Conservation (phyloP, 2,113 vertebrate species). For the Elaphurus davidianus region DNA sequence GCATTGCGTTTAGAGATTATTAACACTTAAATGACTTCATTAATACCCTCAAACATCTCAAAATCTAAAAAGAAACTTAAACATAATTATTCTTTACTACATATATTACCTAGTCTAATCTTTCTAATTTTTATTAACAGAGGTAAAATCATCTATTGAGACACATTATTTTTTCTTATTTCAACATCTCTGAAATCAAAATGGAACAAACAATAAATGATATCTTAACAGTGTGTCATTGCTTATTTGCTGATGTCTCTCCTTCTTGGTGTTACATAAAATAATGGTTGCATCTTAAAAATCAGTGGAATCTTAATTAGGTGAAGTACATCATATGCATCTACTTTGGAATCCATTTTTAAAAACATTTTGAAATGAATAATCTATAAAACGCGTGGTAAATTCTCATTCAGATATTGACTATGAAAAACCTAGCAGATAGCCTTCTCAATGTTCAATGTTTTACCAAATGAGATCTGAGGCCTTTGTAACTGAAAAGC, state of each 20-base stretch:
- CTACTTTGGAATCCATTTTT: not conserved
- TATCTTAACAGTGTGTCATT: not conserved
- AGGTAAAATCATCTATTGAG: not conserved
- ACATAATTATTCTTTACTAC: not conserved
- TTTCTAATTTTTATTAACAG: not conserved
- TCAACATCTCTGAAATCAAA: conserved; percentile 3
- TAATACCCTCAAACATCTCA: not conserved
- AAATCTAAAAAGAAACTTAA: not conserved
- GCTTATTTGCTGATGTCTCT: not conserved
- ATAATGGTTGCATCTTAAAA: not conserved
- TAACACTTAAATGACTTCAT: not conserved
- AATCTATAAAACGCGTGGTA: not conserved
- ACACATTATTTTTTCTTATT: not conserved
- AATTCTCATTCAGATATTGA: not conserved
- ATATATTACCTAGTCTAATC: not conserved
- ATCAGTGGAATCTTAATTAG: not conserved
- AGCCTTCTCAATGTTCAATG: not conserved
- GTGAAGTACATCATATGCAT: not conserved
- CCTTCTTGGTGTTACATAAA: not conserved
- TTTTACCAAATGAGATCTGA: not conserved
- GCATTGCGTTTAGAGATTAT: not conserved
- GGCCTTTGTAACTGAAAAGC: not conserved
- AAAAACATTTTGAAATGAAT: not conserved
- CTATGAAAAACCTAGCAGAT: not conserved
- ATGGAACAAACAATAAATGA: not conserved